Percentiles rank a stretch among this genome's conserved stretches.
These are phyloP conservation scores for Limnephilus rhombicus DNA, from an alignment of 2,888 invertebrate genomes.

Conservation along the genomic window DNA sequence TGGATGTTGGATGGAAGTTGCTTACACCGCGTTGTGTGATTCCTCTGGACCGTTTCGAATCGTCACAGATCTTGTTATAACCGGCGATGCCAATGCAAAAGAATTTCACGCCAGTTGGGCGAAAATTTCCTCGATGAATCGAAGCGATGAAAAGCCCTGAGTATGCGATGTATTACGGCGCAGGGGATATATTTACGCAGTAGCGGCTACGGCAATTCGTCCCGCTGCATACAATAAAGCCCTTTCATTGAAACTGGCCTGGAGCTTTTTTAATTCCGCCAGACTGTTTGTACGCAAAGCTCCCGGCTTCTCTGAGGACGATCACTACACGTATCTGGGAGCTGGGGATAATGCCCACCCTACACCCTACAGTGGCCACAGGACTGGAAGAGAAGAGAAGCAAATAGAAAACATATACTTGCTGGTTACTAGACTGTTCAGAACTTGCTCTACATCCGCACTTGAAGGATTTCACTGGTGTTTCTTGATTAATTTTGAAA, in stretches of 20 bases:
- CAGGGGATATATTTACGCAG: conserved; percentile 4
- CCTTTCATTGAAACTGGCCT: conserved; percentile 47
- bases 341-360: conserved; percentile 19
- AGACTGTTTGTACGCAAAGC: conserved; percentile 36
- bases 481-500: neutral
- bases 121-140: conserved; percentile 53
- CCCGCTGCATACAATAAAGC: conserved; percentile 44
- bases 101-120: conserved; percentile 56
- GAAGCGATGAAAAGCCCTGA: conserved; percentile 50
- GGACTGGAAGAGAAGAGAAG: conserved; percentile 12
- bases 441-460: neutral
- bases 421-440: neutral
- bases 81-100: conserved; percentile 34
- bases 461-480: neutral
- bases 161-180: neutral
- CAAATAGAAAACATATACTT: neutral
- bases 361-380: neutral
- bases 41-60: conserved; percentile 33
- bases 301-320: conserved; percentile 30
- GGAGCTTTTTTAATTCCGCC: conserved; percentile 51
- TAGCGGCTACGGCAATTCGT: conserved; percentile 44
- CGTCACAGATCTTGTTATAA: neutral
- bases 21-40: conserved; percentile 8
- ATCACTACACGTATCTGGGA: conserved; percentile 16
- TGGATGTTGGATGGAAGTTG: neutral